phyloP scores from a whole-genome alignment of 1,140 invertebrate genomes.

The Drosophila willistoni region DNA sequence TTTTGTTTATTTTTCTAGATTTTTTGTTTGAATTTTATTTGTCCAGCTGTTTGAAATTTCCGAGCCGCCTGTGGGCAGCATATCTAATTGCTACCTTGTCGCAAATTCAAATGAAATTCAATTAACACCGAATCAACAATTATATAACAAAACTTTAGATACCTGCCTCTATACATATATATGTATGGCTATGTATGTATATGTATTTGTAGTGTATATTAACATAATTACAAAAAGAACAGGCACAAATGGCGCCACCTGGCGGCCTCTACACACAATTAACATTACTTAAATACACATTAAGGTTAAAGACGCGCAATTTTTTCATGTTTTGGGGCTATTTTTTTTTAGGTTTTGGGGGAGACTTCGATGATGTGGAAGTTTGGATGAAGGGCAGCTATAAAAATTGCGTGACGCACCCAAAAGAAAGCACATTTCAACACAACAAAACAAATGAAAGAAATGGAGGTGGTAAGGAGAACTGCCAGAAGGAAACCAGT shows the following conservation, averaged over 20 bases:
- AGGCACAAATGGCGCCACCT: conserved; percentile 37
- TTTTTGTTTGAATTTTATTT: background rate
- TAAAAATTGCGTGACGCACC: conserved; percentile 77
- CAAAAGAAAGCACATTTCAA: conserved; percentile 65
- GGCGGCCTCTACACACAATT: conserved; percentile 71
- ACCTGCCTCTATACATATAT: conserved; percentile 40
- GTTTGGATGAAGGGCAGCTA: conserved; percentile 25
- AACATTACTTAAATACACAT: conserved; percentile 82
- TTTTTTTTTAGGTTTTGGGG: conserved; percentile 53
- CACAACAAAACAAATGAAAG: conserved; percentile 23
- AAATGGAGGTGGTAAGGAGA: conserved; percentile 9
- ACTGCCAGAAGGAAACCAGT: conserved; percentile 31
- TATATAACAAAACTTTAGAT: conserved; percentile 60
- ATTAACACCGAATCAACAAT: conserved; percentile 61
- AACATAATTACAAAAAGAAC: conserved; percentile 66
- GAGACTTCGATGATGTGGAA: background rate
- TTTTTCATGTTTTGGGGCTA: conserved; percentile 75
- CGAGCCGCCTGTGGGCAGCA: background rate
- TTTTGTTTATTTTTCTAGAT: background rate
- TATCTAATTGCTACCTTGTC: conserved; percentile 42
- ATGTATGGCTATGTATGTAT: background rate
- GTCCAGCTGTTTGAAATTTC: conserved; percentile 6
- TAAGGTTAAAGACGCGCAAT: conserved; percentile 81
- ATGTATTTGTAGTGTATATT: conserved; percentile 33
- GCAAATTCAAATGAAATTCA: conserved; percentile 55